Evolutionary conservation across 2,113 vertebrate genomes (phyloP).

Genomic region (Promerops cafer): DNA sequence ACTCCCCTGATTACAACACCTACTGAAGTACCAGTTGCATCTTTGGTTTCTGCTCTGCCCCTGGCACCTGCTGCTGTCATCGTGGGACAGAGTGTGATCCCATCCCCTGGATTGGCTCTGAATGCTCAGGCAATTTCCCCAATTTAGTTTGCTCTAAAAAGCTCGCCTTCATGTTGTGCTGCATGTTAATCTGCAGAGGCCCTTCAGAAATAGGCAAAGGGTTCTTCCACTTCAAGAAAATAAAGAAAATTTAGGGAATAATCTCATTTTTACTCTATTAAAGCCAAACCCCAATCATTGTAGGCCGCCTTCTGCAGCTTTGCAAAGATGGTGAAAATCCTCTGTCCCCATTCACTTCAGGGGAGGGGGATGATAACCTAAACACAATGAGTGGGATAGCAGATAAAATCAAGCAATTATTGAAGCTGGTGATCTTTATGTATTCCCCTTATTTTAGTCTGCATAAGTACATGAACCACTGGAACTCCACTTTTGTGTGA

Average conservation of each 20-base stretch:
- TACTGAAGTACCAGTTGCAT: not conserved
- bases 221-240: not conserved
- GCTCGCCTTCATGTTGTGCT: not conserved
- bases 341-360: not conserved
- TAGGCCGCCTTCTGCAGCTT: not conserved
- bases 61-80: not conserved
- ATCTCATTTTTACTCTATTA: not conserved
- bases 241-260: not conserved
- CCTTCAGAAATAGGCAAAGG: not conserved
- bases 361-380: not conserved
- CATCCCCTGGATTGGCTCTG: not conserved
- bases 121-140: not conserved
- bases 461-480: not conserved
- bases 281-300: not conserved
- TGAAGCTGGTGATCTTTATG: not conserved
- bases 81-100: not conserved
- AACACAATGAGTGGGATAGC: not conserved
- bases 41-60: not conserved
- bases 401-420: not conserved
- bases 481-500: not conserved
- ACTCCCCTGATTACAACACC: not conserved
- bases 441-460: not conserved
- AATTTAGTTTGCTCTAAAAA: not conserved
- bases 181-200: not conserved
- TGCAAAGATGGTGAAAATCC: not conserved